Evolutionary conservation across 1,140 invertebrate species (phyloP), one percentile per base, ranked within the genome.

Genomic region (Drosophila pandora): DNA sequence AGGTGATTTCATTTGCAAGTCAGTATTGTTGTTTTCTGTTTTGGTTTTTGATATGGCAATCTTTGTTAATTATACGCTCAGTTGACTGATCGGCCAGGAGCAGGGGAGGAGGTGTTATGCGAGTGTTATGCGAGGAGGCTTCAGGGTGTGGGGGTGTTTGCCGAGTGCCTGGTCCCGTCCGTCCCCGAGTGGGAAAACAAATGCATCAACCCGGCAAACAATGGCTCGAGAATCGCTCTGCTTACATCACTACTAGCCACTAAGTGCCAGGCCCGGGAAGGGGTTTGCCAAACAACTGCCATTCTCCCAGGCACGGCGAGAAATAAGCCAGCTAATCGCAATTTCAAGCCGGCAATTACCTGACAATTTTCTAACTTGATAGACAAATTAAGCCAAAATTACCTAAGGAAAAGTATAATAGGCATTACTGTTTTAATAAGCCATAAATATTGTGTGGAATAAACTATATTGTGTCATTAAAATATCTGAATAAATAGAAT

Each of bases 1-100:
- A 87, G 75, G 70, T 87, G 83, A 88, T 88, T 88, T 85, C 82
- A 85, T 85, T 87, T 73, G 78, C 82, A 87, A 71, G 76, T 76
- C 58, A 28, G 58, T 41, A 50, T 30, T 56, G 52, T 75, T 49
- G 64, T 53, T 53, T 23, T 48, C 41, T 72, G 39, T 52, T 49
- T 78, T 60, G 45, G 30, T 48, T 62, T 70, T 76, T 74, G 65
- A 69, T 80, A 74, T 71, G 73, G 48, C 76, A 83, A 71, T 63
- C 72, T 63, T 77, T 50, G 71, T 83, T 82, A 88, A 88, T 88
- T 88, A 88, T 88, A 83, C 53, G 72, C 71, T 73, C 52, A 64
- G 76, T 70, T 69, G 32, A 57, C 65, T 69, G 65, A 69, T 69
- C 65, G 63, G 21, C 25, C 25, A 5, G 50, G 28, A 13, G 64